Evolutionary conservation across 2,113 vertebrate species (phyloP).

Genomic region (Scytalopus superciliaris): DNA sequence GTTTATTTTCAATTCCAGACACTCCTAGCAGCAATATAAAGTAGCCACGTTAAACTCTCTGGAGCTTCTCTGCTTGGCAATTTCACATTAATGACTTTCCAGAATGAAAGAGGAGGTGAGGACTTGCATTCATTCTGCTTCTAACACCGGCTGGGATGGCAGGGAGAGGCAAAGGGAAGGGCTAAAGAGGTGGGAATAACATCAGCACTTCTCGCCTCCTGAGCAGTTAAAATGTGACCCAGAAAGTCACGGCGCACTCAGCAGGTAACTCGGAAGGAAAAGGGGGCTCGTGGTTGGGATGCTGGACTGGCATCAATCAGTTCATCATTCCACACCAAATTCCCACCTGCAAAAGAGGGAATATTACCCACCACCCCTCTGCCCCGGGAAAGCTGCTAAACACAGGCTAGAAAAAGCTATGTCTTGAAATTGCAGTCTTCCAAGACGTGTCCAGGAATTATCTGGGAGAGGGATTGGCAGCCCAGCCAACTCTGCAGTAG

Average conservation of each 20-base stretch:
- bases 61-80: conserved; percentile 51
- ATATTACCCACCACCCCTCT: background rate
- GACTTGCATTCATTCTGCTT: background rate
- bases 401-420: no score
- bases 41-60: conserved; percentile 47
- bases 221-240: background rate
- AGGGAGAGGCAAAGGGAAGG: background rate
- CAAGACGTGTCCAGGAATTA: background rate
- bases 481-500: background rate
- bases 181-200: background rate
- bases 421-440: background rate
- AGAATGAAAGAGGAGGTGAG: conserved; percentile 24
- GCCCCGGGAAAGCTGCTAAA: background rate
- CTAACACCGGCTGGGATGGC: background rate
- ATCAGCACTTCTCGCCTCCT: background rate
- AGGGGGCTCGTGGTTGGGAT: fast-evolving
- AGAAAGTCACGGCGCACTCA: background rate
- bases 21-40: conserved; percentile 53
- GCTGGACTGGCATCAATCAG: background rate
- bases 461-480: background rate
- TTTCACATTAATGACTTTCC: conserved; percentile 38
- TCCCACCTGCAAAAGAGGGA: background rate
- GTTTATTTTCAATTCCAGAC: conserved; percentile 69
- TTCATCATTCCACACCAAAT: background rate
- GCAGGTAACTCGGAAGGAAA: background rate